Base-by-base conservation (phyloP, 2,888 invertebrate genomes). In the Synanthedon vespiformis region DNA sequence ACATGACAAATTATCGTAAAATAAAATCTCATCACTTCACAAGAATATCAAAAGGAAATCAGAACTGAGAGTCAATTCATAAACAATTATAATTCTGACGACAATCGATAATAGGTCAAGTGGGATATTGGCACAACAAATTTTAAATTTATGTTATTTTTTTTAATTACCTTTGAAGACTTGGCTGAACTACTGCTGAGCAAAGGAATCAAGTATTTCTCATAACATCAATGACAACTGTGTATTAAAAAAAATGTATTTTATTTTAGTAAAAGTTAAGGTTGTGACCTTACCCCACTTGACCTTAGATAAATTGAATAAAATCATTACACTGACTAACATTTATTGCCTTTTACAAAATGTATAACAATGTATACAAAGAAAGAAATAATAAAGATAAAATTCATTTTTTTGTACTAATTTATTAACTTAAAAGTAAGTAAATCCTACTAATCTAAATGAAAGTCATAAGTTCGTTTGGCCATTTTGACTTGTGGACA, bases 1-100 rank as follows among this genome's bases (percentile, higher is more conserved):
- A 84, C 72, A 78, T 76, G 83, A 34, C 82, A 81, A 82, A 81
- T 77, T 74, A 84, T 72, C 67, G 74, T 77, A 79, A 81, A 78
- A 77, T 77, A 77, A 80, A 34, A 80, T 83, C 77, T 83, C 83
- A 83, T 77, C 73, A 79, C 77, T 77, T 81, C 65, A 68, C 72
- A 77, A 72, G 69, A 67, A 67, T 68, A 70, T 67, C 55, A 56
- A 59, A 74, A 73, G 72, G 64, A 73, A 76, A 74, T 68, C 56
- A 68, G 64, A 34, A 34, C 27, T 34, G 27, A 34, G 27, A 27
- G 8, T 8, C 27, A 8, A 34, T 34, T 34, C 6, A 34, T 34
- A 8, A 34, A 34, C 27, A 8, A 34, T 34, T 34, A 8, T 34
- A 34, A 34, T 34, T 34, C 34, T 34, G 34, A 34, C 10, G 10